Percentiles rank a stretch among this genome's conserved stretches.
Evolutionary conservation across 2,888 invertebrate species (phyloP).

Genomic region (Heliconius charithonia): DNA sequence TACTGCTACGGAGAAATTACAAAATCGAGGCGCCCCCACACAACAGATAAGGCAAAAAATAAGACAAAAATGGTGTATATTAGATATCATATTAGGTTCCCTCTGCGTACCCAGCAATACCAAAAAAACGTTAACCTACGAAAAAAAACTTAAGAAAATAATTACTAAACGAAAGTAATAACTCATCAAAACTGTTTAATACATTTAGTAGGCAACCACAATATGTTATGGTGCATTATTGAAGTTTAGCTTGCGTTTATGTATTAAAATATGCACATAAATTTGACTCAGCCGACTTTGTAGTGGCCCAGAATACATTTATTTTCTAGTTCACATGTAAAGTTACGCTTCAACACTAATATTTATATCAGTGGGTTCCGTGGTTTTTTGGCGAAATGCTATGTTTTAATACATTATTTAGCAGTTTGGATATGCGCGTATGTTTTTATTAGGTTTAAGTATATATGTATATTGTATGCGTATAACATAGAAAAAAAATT

Average conservation of each 20-base stretch:
- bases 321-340: constrained; percentile 35
- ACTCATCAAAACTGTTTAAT: constrained; percentile 29
- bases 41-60: no score
- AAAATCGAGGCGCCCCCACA: no score
- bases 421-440: not conserved
- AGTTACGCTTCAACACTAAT: constrained; percentile 32
- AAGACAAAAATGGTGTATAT: no score
- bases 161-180: constrained; percentile 7
- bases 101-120: not conserved
- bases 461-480: not conserved
- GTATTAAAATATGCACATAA: constrained; percentile 48
- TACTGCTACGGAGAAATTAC: no score
- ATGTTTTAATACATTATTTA: not conserved
- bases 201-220: constrained; percentile 36
- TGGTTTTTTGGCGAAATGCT: not conserved
- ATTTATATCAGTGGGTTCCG: constrained; percentile 9
- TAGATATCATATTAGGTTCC: not conserved
- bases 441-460: not conserved
- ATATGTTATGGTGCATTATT: constrained; percentile 44
- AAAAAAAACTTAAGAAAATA: not conserved
- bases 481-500: no score
- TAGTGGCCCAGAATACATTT: constrained; percentile 35
- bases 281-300: constrained; percentile 44
- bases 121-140: not conserved
- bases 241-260: constrained; percentile 42